Base-by-base conservation (phyloP, 2,888 invertebrate species). In the Blastobasis adustella region DNA sequence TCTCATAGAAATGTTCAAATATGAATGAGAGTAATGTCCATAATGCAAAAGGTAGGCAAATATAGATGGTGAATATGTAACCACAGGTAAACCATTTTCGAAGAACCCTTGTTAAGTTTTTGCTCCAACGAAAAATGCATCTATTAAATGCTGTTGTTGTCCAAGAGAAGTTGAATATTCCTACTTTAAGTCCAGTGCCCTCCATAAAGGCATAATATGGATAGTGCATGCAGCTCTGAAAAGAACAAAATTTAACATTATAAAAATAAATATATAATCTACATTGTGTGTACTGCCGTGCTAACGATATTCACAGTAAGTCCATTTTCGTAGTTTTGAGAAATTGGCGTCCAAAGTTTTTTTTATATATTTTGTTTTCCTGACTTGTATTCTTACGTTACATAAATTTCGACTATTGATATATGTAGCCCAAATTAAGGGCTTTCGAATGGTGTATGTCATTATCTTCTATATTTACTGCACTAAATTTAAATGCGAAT, bases 171-270 rank as follows among this genome's bases (percentile, higher is more conserved):
- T 92, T 91, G 47, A 96, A 87, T 52, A 94, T 89, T 57, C 93
- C 91, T 40, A 96, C 86, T 67, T 91, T 91, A 8, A 96, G 67
- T 4, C 96, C 96, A 3, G 93, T 93, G 52, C 93, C 94, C 71
- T 93, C 91, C 55, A 95, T 73, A 68, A 96, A 93, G 59, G 92
- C 92, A 59, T 93, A 90, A 71, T 96, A 96, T 0, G 96, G 95
- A 71, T 94, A 93, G 73, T 94, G 94, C 81, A 94, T 93, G 77
- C 96, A 96, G 71, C 94, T 94, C 96, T 96, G 89, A 88, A 92
- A 76, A 60, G 7, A 7, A 50, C 42, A 23, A 23, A 45, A 37
- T 10, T 42, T 37, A 7, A 5, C 23, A 45, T 6, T 9, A 23
- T 47, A 23, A 23, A 23, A 23, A 23, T 23, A 23, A 2, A 3